A percentile compares a stretch with the other conserved stretches of the same genome.
phyloP scores from a whole-genome alignment of 2,113 vertebrate genomes.

The Anoura caudifer region DNA sequence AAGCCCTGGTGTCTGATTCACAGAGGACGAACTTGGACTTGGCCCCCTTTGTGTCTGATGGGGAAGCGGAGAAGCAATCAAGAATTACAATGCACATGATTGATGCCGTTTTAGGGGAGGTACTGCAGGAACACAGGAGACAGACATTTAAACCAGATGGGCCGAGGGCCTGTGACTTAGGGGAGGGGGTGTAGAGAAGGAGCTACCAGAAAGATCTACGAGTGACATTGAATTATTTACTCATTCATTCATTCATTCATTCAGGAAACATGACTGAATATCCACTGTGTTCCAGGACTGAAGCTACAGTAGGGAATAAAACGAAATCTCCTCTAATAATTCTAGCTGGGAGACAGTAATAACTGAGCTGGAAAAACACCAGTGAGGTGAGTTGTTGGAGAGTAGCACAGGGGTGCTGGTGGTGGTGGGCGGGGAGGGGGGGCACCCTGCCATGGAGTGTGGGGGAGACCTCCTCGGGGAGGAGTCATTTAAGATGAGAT shows the following conservation, averaged over 20 bases:
- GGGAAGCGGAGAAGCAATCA: not conserved
- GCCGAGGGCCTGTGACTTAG: not conserved
- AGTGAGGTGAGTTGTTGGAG: not conserved
- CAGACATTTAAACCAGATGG: not conserved
- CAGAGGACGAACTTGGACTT: not conserved
- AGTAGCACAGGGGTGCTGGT: not conserved
- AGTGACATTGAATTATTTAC: not conserved
- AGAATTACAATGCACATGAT: not conserved
- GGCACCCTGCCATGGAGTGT: not conserved
- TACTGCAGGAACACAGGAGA: not conserved
- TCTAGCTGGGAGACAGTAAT: not conserved
- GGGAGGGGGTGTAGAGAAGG: not conserved
- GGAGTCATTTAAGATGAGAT: not conserved
- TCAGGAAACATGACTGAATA: not conserved
- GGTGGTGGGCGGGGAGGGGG: not conserved
- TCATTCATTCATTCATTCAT: not conserved
- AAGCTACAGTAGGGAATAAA: not conserved
- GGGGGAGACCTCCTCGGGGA: not conserved
- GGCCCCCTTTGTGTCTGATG: not conserved
- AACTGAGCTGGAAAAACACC: not conserved
- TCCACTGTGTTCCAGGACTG: not conserved
- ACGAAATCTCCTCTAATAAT: not conserved
- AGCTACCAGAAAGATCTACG: not conserved
- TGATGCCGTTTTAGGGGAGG: not conserved
- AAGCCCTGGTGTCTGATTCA: not conserved